These are phyloP conservation scores for Lasioglossum albipes DNA, from an alignment of 1,140 invertebrate genomes.

Conservation along the genomic window DNA sequence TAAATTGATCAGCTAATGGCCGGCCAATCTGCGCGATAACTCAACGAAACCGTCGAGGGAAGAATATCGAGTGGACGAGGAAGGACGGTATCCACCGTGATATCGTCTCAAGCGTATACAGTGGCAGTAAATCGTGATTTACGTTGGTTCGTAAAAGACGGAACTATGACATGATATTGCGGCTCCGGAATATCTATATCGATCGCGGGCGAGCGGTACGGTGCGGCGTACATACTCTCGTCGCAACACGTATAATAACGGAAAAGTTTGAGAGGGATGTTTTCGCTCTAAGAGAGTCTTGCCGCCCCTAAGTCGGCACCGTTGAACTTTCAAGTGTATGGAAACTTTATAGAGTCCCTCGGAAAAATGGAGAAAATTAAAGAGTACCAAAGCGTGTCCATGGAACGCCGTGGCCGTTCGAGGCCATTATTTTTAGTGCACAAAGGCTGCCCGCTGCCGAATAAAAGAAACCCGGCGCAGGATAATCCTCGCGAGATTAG, in stretches of 20 bases:
- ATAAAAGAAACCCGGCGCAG: background rate
- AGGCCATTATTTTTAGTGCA: constrained; percentile 10
- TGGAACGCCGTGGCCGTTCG: background rate
- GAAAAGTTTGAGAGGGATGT: constrained; percentile 27
- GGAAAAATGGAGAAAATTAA: constrained; percentile 34
- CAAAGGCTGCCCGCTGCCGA: background rate
- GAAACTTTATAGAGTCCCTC: constrained; percentile 14
- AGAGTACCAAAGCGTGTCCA: constrained; percentile 1
- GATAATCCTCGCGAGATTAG: background rate
- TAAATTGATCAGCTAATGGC: constrained; percentile 21
- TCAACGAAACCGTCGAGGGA: constrained; percentile 5
- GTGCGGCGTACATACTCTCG: background rate
- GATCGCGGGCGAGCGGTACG: constrained; percentile 31
- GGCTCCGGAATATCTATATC: constrained; percentile 54
- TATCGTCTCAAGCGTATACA: constrained; percentile 45
- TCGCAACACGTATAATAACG: constrained; percentile 24
- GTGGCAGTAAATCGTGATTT: constrained; percentile 69
- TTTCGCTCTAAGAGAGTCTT: constrained; percentile 13
- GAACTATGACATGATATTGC: constrained; percentile 63
- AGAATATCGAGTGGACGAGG: constrained; percentile 28
- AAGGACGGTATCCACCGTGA: constrained; percentile 14
- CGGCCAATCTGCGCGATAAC: constrained; percentile 9
- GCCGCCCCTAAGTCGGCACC: background rate
- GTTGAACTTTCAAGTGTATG: constrained; percentile 19
- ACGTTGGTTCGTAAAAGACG: constrained; percentile 65